A percentile compares a stretch with the other conserved stretches of the same genome.
Evolutionary conservation across 2,113 vertebrate genomes (phyloP).

Genomic region (Sceloporus tristichus): DNA sequence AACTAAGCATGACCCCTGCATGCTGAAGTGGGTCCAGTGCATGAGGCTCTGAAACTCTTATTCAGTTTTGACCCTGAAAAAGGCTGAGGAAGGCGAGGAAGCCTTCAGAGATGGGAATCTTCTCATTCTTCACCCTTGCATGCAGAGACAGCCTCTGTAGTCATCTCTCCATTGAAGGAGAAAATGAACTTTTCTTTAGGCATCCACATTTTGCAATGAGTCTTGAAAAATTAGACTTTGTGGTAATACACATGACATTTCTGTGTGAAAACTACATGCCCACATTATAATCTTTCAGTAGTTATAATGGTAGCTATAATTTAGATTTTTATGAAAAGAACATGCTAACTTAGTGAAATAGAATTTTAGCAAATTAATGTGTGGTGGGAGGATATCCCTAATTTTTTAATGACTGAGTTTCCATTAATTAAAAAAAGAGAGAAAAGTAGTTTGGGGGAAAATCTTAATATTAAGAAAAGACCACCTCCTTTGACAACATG

Average conservation of each 20-base stretch:
- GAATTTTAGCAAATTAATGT: conserved; percentile 56
- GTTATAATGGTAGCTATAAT: neutral
- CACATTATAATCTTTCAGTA: neutral
- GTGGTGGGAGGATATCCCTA: conserved; percentile 50
- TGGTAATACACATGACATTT: neutral
- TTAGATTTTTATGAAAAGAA: neutral
- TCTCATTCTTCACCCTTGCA: too few species aligned
- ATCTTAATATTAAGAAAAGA: neutral
- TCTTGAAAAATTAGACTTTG: too few species aligned
- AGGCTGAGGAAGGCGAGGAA: too few species aligned
- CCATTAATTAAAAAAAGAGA: conserved; percentile 31
- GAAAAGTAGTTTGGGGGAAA: conserved; percentile 14
- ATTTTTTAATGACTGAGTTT: conserved; percentile 59
- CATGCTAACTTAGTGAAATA: conserved; percentile 49
- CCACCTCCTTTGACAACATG: neutral
- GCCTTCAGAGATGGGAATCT: too few species aligned
- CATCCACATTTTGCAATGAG: too few species aligned
- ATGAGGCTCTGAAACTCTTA: too few species aligned
- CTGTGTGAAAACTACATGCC: neutral
- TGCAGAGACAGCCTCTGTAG: too few species aligned
- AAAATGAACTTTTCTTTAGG: too few species aligned
- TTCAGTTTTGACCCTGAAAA: too few species aligned
- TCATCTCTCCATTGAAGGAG: too few species aligned
- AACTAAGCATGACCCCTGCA: too few species aligned
- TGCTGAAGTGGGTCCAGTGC: too few species aligned